Conservation (phyloP, 2,797 vertebrate species). For the Pyrocephalus nanus region DNA sequence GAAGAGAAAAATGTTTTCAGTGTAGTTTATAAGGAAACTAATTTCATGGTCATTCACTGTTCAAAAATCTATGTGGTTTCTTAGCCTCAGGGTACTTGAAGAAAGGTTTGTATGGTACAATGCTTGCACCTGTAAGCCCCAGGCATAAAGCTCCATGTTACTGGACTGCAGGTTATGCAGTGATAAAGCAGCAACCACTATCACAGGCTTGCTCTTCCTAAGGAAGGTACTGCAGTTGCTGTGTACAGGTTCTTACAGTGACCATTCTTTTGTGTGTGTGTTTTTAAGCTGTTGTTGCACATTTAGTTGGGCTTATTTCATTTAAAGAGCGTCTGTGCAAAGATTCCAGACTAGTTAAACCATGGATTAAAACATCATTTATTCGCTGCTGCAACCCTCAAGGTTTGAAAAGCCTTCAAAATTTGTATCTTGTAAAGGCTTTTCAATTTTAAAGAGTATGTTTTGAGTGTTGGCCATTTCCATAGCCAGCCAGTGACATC, state of each 20-base stretch:
- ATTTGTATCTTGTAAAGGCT: neutral
- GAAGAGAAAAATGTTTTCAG: neutral
- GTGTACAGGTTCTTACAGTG: neutral
- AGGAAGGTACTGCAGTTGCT: neutral
- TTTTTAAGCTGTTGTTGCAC: neutral
- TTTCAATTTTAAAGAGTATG: neutral
- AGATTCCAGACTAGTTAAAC: neutral
- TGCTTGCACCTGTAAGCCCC: slow-evolving; percentile 37
- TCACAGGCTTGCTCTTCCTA: neutral
- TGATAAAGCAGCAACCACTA: neutral
- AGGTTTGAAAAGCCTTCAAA: neutral
- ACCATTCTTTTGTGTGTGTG: neutral
- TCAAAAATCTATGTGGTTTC: neutral
- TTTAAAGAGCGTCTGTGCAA: neutral
- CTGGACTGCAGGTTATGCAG: neutral
- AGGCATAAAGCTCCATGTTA: neutral
- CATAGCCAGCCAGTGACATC: neutral
- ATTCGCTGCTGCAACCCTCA: neutral
- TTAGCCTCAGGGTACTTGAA: neutral
- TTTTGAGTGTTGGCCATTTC: neutral
- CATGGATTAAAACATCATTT: neutral
- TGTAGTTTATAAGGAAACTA: neutral
- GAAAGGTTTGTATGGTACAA: neutral
- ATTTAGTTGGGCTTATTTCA: neutral
- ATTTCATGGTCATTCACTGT: slow-evolving; percentile 9